Evolutionary conservation across 2,113 vertebrate species (phyloP), one percentile per base, ranked within the genome.

Genomic region (Nymphicus hollandicus): DNA sequence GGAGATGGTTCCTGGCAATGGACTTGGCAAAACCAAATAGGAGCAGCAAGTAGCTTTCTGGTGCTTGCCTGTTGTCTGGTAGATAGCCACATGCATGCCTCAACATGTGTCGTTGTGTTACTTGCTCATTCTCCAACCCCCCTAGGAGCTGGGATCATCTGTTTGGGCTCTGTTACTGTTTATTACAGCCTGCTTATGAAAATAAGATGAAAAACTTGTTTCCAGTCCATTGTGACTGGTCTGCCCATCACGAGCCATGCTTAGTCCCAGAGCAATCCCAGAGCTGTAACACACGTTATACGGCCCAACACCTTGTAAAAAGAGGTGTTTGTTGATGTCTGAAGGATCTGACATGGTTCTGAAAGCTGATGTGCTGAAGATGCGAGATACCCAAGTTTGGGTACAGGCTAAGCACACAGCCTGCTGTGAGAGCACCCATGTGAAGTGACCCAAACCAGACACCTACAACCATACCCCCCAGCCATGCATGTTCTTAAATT

Each of bases 401-500:
- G 64, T 19, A 7, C 31, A 17, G 33, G n/a, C 25, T 24, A 7
- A 25, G 19, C 56, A 9, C 44, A 1, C 10, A 11, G 1, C 56
- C 63, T 77, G 18, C 50, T 49, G 63, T 13, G 4, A 5, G 31
- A 47, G 37, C 13, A 10, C 33, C 66, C 2, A 0, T 10, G 44
- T 50, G 0, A n/a, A 20, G 33, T 13, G 7, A 25, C 37, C 70
- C 56, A 10, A 4, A 25, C 17, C 1, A 13, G 43, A 13, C 69
- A 8, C 31, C 28, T 22, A 27, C 39, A 10, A 0, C 58, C 17
- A 0, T 33, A 10, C 8, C 7, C 17, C 46, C 50, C 44, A 22
- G 41, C 82, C 55, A 23, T 3, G 33, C 20, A 0, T 4, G 0
- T 28, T 3, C 23, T 5, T 23, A 6, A 70, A 41, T 2, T 1